Conservation (phyloP, 2,797 vertebrate genomes). For the Microctenopoma lineatum region DNA sequence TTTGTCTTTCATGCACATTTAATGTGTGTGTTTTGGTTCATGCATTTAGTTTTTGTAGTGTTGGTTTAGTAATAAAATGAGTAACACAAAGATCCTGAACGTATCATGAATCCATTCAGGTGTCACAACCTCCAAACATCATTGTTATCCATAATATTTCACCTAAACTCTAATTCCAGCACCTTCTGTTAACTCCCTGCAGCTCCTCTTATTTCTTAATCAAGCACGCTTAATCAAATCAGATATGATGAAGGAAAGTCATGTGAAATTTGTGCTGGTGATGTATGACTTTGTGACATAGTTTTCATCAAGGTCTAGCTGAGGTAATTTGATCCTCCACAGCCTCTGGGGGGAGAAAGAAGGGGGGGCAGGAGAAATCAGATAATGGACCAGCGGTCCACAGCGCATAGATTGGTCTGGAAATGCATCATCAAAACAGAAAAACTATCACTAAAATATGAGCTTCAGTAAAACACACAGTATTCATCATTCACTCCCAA, state of each 20-base stretch:
- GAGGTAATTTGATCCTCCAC: constrained; percentile 43
- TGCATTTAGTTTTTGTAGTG: too few species aligned
- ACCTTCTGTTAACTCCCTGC: constrained; percentile 4
- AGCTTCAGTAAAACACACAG: constrained; percentile 18
- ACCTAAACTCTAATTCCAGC: too few species aligned
- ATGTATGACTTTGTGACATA: constrained; percentile 35
- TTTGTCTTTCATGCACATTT: too few species aligned
- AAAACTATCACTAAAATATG: constrained; percentile 26
- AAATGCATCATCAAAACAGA: constrained; percentile 21
- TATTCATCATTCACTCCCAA: constrained; percentile 12
- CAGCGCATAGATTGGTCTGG: background rate
- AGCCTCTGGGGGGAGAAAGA: constrained; percentile 14
- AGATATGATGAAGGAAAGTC: constrained; percentile 22
- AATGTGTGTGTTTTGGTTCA: too few species aligned
- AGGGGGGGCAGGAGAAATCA: background rate
- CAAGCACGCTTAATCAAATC: constrained; percentile 24
- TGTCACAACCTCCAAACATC: background rate
- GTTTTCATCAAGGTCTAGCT: constrained; percentile 44
- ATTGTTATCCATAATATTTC: too few species aligned
- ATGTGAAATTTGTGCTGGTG: constrained; percentile 27
- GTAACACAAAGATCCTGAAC: too few species aligned
- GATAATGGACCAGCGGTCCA: background rate
- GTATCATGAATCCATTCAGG: background rate
- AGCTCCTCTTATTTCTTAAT: background rate
- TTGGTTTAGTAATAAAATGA: too few species aligned